phyloP scores from a whole-genome alignment of 2,888 invertebrate species.

The Agonopterix subpropinquella region DNA sequence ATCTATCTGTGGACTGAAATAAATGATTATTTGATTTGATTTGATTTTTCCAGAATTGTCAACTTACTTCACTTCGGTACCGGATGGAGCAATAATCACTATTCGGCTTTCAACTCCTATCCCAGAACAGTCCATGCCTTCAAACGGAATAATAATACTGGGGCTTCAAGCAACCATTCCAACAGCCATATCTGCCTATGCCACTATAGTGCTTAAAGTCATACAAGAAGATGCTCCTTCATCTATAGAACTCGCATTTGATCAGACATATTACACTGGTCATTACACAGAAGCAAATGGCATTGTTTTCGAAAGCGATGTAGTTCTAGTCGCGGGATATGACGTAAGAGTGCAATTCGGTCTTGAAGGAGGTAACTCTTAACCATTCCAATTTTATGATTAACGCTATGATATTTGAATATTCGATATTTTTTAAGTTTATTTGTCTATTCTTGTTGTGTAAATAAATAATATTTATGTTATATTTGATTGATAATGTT shows the following conservation, averaged over 20 bases:
- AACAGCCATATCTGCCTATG: constrained; percentile 18
- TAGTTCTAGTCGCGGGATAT: background rate
- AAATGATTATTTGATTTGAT: no score
- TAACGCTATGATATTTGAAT: no score
- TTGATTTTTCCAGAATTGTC: background rate
- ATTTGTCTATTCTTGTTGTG: no score
- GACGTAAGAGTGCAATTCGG: background rate
- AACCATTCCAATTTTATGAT: no score
- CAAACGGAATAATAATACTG: constrained; percentile 21
- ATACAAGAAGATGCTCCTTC: constrained; percentile 4
- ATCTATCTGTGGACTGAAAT: no score
- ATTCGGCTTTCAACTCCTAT: constrained; percentile 14
- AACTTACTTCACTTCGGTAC: constrained; percentile 11
- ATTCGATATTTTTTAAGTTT: no score
- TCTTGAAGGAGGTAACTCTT: background rate
- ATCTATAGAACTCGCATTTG: background rate
- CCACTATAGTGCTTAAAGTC: constrained; percentile 26
- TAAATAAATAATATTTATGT: background rate
- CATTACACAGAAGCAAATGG: background rate
- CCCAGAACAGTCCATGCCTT: constrained; percentile 22
- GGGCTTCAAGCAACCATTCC: constrained; percentile 26
- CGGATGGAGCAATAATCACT: constrained; percentile 11
- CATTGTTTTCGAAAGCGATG: background rate
- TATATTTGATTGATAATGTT: background rate
- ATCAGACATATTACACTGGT: background rate